Percentiles rank a stretch among this genome's conserved stretches.
Conservation (phyloP, 2,888 invertebrate species). For the Autographa gamma region DNA sequence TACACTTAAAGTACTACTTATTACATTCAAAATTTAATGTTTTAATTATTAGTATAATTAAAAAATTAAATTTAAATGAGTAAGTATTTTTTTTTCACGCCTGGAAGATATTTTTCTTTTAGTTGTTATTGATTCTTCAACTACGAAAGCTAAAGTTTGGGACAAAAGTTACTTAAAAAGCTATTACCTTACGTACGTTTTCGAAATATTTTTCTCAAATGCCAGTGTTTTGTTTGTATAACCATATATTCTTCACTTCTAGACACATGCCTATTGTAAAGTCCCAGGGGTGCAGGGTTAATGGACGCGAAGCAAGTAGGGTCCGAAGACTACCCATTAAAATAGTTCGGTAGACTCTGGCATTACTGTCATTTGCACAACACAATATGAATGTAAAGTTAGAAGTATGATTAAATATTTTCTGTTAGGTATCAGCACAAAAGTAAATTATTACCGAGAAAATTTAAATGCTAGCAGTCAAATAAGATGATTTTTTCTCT, state of each 20-base stretch:
- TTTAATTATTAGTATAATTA: too few species aligned
- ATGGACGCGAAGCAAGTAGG: constrained; percentile 25
- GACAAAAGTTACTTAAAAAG: background rate
- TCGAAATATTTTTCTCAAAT: background rate
- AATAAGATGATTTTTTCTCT: too few species aligned
- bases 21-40: too few species aligned
- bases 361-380: constrained; percentile 5
- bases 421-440: too few species aligned
- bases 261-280: constrained; percentile 1
- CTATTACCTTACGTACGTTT: background rate
- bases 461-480: too few species aligned
- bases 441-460: too few species aligned
- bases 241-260: constrained; percentile 3
- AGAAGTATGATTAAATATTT: background rate
- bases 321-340: constrained; percentile 38
- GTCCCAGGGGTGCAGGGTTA: background rate
- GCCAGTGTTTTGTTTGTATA: background rate
- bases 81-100: too few species aligned
- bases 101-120: background rate
- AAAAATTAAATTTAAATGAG: too few species aligned
- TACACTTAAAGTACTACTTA: too few species aligned
- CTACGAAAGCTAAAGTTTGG: background rate
- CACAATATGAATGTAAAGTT: background rate
- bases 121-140: background rate
- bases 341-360: constrained; percentile 23